Evolutionary conservation across 2,888 invertebrate species (phyloP), one percentile per base, ranked within the genome.

Genomic region (Cheilosia vulpina): DNA sequence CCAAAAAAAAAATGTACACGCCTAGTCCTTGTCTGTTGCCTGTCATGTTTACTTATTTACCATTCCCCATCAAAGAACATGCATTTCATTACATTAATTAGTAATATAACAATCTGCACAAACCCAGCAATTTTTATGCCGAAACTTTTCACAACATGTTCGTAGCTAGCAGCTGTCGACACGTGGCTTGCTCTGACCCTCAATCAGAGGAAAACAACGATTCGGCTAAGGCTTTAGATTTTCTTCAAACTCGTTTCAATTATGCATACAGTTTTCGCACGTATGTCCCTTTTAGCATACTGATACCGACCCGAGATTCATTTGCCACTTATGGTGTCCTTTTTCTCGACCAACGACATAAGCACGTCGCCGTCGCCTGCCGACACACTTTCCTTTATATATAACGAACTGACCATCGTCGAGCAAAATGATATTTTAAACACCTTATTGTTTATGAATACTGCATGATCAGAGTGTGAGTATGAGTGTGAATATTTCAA

Each of bases 381-480:
- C 47, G 34, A 47, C 47, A 57, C 55, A 47, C 63, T 53, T 66
- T 60, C 73, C 68, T 38, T 55, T n/a, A 6, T 2, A 24, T 31
- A 7, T 31, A 34, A 41, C 31, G 17, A 58, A 53, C 21, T 72
- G 58, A 65, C 71, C 71, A 58, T 34, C 19, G 27, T n/a, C 9
- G 47, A 17, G 21, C 4, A 27, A 19, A 65, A 58, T 65, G 45
- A 50, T 66, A 66, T 24, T 65, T 66, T 47, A 72, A 73, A 77
- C 77, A 83, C 82, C 66, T 82, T 77, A 72, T 83, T 66, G 78
- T 68, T 72, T 78, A 68, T 83, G 78, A 69, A 83, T 68, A 73
- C 34, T 78, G 62, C 57, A 73, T 78, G 52, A 68, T 53, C 58
- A 41, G 3, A 31, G 58, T 9, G 13, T 4, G 7, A 19, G 9